Conservation (phyloP, 1,140 invertebrate genomes). For the Musca vetustissima region DNA sequence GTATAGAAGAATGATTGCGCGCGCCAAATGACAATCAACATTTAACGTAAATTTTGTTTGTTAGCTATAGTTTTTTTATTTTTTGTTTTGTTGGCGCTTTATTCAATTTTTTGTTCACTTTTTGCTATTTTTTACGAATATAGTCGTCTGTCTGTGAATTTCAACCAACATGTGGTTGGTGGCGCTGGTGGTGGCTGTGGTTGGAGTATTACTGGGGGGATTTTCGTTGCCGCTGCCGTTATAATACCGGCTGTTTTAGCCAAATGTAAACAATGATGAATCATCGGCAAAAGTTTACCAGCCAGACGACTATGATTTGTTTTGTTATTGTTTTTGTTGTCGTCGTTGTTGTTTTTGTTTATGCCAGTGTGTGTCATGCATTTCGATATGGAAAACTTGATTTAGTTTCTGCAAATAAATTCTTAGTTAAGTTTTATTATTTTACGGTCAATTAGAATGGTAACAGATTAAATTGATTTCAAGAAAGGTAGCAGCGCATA, state of each 20-base stretch:
- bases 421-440: constrained; percentile 6
- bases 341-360: no score
- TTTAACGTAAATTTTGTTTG: constrained; percentile 17
- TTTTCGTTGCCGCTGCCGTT: no score
- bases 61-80: no score
- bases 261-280: constrained; percentile 23
- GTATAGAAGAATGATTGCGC: constrained; percentile 18
- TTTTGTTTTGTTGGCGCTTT: background rate
- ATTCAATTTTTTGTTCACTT: no score
- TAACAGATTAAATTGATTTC: background rate
- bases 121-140: no score
- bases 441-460: constrained; percentile 19
- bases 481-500: no score
- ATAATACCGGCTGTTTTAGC: constrained; percentile 20
- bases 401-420: constrained; percentile 2
- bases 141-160: constrained; percentile 7
- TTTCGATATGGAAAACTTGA: constrained; percentile 13
- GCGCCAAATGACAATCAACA: constrained; percentile 22
- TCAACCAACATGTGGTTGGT: constrained; percentile 18
- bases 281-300: background rate
- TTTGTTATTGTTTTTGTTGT: constrained; percentile 8
- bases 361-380: background rate
- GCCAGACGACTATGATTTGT: constrained; percentile 14
- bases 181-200: background rate
- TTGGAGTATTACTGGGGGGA: background rate